Conservation (phyloP, 2,888 invertebrate genomes). For the Pemphredon lugubris region DNA sequence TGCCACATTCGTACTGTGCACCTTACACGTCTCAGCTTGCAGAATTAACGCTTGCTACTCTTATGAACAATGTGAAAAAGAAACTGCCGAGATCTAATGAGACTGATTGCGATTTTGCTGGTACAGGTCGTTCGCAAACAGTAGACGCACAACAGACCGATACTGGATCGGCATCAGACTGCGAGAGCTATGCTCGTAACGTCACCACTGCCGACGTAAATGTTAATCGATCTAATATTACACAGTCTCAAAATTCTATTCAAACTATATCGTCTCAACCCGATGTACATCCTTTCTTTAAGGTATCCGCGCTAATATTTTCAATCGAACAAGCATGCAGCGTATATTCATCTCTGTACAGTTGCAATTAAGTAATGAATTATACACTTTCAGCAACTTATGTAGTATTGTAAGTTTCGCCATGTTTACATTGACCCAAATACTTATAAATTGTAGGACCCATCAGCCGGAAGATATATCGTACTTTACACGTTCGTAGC, state of each 20-base stretch:
- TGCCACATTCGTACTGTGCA: slow-evolving; percentile 96
- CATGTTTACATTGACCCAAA: neutral
- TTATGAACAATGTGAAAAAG: slow-evolving; percentile 87
- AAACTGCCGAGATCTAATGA: slow-evolving; percentile 87
- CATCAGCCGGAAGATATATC: slow-evolving; percentile 92
- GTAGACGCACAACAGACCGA: slow-evolving; percentile 77
- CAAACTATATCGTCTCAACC: slow-evolving; percentile 82
- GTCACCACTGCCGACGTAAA: slow-evolving; percentile 80
- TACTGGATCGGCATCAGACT: slow-evolving; percentile 84
- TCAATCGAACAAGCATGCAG: neutral
- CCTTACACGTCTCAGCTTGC: slow-evolving; percentile 90
- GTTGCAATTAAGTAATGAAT: neutral
- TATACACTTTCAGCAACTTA: too few species aligned
- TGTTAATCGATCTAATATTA: slow-evolving; percentile 78
- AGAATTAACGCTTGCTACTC: slow-evolving; percentile 85
- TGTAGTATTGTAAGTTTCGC: neutral
- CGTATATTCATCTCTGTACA: neutral
- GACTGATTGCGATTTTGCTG: slow-evolving; percentile 74
- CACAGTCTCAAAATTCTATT: slow-evolving; percentile 82
- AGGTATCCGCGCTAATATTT: too few species aligned
- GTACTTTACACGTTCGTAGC: slow-evolving; percentile 96
- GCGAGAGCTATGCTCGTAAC: slow-evolving; percentile 84
- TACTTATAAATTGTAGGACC: slow-evolving; percentile 84
- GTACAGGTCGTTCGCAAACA: slow-evolving; percentile 72
- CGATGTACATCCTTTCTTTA: slow-evolving; percentile 84